phyloP scores from a whole-genome alignment of 2,888 invertebrate genomes.

The Auanema sp. region DNA sequence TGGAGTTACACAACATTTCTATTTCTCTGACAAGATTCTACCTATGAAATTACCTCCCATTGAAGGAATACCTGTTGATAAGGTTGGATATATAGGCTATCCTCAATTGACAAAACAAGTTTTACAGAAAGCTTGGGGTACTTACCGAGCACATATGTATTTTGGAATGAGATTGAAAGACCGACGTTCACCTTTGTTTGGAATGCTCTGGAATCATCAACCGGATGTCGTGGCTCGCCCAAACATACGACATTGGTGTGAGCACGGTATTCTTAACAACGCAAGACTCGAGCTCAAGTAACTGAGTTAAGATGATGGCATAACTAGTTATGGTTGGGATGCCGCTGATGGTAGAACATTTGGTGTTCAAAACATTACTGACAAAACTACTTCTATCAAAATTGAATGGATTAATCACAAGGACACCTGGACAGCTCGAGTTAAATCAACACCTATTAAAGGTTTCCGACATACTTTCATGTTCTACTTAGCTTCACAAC shows the following conservation, averaged over 20 bases:
- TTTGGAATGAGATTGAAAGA: conserved; percentile 87
- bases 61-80: neutral
- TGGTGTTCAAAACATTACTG: conserved; percentile 76
- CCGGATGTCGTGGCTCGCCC: conserved; percentile 32
- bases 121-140: conserved; percentile 76
- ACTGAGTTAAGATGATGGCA: conserved; percentile 71
- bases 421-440: conserved; percentile 26
- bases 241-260: conserved; percentile 80
- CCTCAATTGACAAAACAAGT: too few species aligned
- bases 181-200: conserved; percentile 84
- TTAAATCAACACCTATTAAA: conserved; percentile 20
- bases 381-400: conserved; percentile 21
- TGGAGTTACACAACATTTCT: too few species aligned
- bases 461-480: conserved; percentile 31
- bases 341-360: conserved; percentile 89
- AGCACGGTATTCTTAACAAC: conserved; percentile 69
- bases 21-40: too few species aligned
- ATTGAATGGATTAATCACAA: conserved; percentile 39
- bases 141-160: conserved; percentile 84
- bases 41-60: neutral
- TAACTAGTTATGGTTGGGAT: conserved; percentile 84
- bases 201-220: conserved; percentile 77
- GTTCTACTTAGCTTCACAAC: conserved; percentile 34
- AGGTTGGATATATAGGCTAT: too few species aligned
- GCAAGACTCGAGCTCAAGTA: neutral